A percentile compares a stretch with the other conserved stretches of the same genome.
Evolutionary conservation across 2,888 invertebrate genomes (phyloP).

Genomic region (Prosapia bicincta): DNA sequence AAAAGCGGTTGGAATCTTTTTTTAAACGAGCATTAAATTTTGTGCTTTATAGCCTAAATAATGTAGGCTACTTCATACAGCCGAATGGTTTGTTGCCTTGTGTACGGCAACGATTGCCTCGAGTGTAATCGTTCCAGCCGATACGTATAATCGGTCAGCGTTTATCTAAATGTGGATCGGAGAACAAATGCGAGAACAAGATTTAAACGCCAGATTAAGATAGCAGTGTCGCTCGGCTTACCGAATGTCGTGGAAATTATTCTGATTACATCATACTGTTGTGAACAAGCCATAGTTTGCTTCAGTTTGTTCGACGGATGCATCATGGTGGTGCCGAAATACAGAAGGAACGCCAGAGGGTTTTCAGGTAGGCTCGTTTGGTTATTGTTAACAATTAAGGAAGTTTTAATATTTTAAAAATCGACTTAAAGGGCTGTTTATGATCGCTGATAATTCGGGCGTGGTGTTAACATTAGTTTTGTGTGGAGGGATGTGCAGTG

Average conservation of each 20-base stretch:
- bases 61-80: too few species aligned
- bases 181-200: neutral
- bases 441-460: too few species aligned
- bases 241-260: neutral
- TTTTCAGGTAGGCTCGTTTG: neutral
- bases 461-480: too few species aligned
- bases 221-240: neutral
- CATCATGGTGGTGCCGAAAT: neutral
- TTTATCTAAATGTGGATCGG: neutral
- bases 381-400: too few species aligned
- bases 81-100: too few species aligned
- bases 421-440: too few species aligned
- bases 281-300: neutral
- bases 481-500: too few species aligned
- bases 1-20: too few species aligned
- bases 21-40: too few species aligned
- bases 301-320: neutral
- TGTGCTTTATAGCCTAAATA: too few species aligned
- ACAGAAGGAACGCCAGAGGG: neutral
- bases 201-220: neutral
- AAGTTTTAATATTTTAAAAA: too few species aligned
- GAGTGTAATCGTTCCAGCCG: neutral
- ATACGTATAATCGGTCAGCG: neutral
- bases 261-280: neutral
- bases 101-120: too few species aligned